Percentiles rank a stretch among this genome's conserved stretches.
These are phyloP conservation scores for Meiosimyza platycephala DNA, from an alignment of 2,888 invertebrate genomes.

Conservation along the genomic window DNA sequence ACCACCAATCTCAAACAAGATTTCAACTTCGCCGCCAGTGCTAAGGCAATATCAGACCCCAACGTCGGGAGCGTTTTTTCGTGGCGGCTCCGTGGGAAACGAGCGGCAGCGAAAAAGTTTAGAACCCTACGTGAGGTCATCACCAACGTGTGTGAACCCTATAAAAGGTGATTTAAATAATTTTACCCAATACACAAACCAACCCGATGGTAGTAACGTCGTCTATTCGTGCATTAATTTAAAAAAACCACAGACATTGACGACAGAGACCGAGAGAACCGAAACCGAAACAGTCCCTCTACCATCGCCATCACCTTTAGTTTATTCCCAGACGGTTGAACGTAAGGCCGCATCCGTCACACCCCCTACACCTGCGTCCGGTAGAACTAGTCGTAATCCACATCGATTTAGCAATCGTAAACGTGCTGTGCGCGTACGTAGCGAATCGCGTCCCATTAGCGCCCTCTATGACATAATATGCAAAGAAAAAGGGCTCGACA, in stretches of 20 bases:
- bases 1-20: conserved; percentile 45
- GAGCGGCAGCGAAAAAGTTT: conserved; percentile 43
- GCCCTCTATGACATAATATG: conserved; percentile 68
- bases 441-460: conserved; percentile 66
- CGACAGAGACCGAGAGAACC: conserved; percentile 18
- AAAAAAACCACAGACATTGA: conserved; percentile 27
- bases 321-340: conserved; percentile 22
- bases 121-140: conserved; percentile 55
- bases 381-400: conserved; percentile 56
- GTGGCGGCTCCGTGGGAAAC: conserved; percentile 54
- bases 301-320: conserved; percentile 9
- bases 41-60: not conserved
- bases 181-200: conserved; percentile 4
- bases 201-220: conserved; percentile 54
- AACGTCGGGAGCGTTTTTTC: conserved; percentile 52
- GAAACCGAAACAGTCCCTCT: not conserved
- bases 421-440: conserved; percentile 64
- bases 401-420: conserved; percentile 62
- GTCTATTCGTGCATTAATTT: conserved; percentile 47
- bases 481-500: conserved; percentile 66
- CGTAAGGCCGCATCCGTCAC: conserved; percentile 26
- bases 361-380: conserved; percentile 13
- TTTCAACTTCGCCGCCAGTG: not conserved
- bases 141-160: conserved; percentile 55
- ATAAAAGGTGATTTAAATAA: conserved; percentile 56